These are phyloP conservation scores for Cygnus buccinator DNA, from an alignment of 2,113 vertebrate genomes.

Conservation along the genomic window DNA sequence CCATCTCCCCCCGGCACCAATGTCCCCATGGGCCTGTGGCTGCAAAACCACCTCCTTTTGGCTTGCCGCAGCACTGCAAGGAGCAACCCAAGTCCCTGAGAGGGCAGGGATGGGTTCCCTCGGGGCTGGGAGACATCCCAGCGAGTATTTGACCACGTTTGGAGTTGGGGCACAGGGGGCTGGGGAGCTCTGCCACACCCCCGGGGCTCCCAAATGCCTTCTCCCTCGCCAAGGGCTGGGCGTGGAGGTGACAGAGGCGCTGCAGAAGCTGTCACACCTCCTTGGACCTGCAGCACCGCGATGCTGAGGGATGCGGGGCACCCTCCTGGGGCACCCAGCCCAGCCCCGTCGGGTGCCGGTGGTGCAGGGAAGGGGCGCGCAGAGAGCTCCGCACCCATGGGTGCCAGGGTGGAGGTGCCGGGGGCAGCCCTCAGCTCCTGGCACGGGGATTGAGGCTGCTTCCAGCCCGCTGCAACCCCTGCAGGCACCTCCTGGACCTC, in stretches of 20 bases:
- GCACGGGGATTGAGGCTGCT: background rate
- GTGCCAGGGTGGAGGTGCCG: fast-evolving
- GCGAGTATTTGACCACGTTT: too few species aligned
- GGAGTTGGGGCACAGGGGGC: too few species aligned
- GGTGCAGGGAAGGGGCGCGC: background rate
- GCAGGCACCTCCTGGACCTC: background rate
- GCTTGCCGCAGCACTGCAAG: background rate
- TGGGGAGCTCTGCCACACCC: too few species aligned
- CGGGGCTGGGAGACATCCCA: background rate
- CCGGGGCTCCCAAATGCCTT: too few species aligned
- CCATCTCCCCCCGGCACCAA: background rate
- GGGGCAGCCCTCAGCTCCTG: fast-evolving
- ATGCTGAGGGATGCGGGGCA: background rate
- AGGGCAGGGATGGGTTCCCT: background rate
- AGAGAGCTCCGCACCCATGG: background rate
- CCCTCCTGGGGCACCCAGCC: background rate
- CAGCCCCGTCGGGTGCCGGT: background rate
- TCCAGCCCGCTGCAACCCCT: background rate
- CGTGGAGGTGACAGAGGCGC: background rate
- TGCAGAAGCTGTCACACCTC: background rate
- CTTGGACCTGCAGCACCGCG: background rate
- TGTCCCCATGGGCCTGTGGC: background rate
- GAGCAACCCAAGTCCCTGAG: background rate
- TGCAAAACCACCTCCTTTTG: background rate
- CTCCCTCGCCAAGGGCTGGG: background rate